Evolutionary conservation across 1,140 invertebrate genomes (phyloP), one percentile per base, ranked within the genome.

Genomic region (Pachyrhynchus sulphureomaculatus): DNA sequence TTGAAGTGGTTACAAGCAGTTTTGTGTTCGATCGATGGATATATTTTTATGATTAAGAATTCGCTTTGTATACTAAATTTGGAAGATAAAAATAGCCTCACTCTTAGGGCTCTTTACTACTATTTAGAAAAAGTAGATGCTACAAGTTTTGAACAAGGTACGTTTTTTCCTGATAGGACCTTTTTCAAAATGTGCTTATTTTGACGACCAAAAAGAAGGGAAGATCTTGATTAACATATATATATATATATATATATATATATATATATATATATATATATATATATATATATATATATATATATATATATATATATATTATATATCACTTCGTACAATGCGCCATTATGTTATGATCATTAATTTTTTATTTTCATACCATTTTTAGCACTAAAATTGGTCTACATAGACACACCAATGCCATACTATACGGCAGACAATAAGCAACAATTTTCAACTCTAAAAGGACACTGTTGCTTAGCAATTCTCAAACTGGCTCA

Each of bases 41-140:
- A 78, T 32, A 73, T 72, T 37, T 83, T 81, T 78, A 54, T 82
- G 2, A 53, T 80, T 13, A 59, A 67, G 0, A 69, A 77, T n/a
- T 29, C 75, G 26, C 37, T 78, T 4, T 41, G 52, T 6, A n/a
- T 44, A 5, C 9, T 61, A 32, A n/a, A 51, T 54, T 48, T 62
- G 9, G 20, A 61, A 0, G 45, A 58, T 29, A n/a, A 34, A 18
- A 37, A 64, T 37, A 51, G 15, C 44, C 18, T 9, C 2, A 39
- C 34, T 13, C 21, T 60, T 21, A 34, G 9, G n/a, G 44, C 52
- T 18, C 55, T 66, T 2, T 29, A 34, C 8, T 64, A 59, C 51
- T 70, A 67, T 59, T 23, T 70, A n/a, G 48, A 65, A 13, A 48
- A 64, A 37, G 5, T 72, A 2, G 47, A 56, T 32, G 24, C 37